These are phyloP conservation scores for Arge pagana DNA, from an alignment of 2,888 invertebrate species.

Conservation along the genomic window DNA sequence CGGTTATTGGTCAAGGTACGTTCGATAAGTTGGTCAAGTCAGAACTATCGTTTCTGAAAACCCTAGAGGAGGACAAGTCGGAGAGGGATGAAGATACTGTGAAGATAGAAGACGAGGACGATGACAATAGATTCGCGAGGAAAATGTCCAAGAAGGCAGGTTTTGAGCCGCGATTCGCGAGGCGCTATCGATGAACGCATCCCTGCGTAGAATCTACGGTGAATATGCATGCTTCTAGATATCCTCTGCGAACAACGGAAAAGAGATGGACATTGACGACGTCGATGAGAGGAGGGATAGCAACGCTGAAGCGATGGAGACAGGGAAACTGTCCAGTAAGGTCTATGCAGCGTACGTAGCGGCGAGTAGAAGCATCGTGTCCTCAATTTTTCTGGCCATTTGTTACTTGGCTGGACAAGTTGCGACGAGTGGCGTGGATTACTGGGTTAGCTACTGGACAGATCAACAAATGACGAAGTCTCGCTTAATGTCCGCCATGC, in stretches of 20 bases:
- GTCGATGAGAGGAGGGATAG: too few species aligned
- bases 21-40: constrained; percentile 48
- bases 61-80: constrained; percentile 28
- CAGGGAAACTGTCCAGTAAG: constrained; percentile 54
- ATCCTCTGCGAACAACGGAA: too few species aligned
- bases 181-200: too few species aligned
- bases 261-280: too few species aligned
- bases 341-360: constrained; percentile 60
- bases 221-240: too few species aligned
- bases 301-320: too few species aligned
- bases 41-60: constrained; percentile 41
- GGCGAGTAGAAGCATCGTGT: constrained; percentile 63
- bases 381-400: constrained; percentile 60
- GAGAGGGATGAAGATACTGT: constrained; percentile 2
- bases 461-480: constrained; percentile 32
- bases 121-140: too few species aligned
- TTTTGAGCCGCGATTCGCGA: too few species aligned
- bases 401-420: constrained; percentile 67
- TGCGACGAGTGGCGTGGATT: constrained; percentile 71
- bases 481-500: too few species aligned
- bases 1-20: constrained; percentile 48
- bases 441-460: constrained; percentile 74
- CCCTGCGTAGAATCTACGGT: too few species aligned
- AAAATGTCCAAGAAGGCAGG: too few species aligned
- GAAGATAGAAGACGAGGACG: background rate